These are phyloP conservation scores for Lagopus leucura DNA, from an alignment of 2,113 vertebrate species.

Conservation along the genomic window DNA sequence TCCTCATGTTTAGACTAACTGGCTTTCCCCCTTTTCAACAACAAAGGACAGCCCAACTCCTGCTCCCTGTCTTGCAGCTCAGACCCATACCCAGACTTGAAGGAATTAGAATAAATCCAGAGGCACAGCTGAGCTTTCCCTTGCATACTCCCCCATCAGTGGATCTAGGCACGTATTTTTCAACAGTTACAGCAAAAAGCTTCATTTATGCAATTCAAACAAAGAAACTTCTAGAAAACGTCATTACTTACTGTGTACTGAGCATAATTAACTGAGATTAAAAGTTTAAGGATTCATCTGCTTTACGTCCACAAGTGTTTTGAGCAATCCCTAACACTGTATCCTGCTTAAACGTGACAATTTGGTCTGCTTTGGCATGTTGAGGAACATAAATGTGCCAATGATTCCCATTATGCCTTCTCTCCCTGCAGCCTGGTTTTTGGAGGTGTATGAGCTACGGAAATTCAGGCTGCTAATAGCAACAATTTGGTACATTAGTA, in stretches of 20 bases:
- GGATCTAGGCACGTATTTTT: background rate
- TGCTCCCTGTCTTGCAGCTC: background rate
- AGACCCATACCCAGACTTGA: background rate
- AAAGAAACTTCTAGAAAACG: constrained; percentile 73
- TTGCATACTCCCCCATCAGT: background rate
- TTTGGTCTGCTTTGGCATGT: constrained; percentile 62
- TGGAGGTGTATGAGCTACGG: constrained; percentile 36
- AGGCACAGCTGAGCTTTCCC: background rate
- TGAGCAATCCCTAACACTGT: constrained; percentile 50
- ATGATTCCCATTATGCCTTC: constrained; percentile 42
- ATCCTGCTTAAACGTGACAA: constrained; percentile 59
- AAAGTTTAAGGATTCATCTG: constrained; percentile 76
- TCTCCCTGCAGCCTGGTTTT: constrained; percentile 49
- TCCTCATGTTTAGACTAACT: constrained; percentile 18
- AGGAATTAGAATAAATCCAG: constrained; percentile 11
- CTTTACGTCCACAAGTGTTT: constrained; percentile 68
- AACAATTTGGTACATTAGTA: constrained; percentile 56
- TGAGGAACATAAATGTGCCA: constrained; percentile 64
- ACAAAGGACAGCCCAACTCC: constrained; percentile 42
- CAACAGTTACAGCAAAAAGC: background rate
- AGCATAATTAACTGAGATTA: constrained; percentile 74
- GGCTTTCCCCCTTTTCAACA: constrained; percentile 26
- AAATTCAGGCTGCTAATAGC: constrained; percentile 70
- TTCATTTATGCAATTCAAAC: constrained; percentile 15
- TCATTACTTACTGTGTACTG: constrained; percentile 77